phyloP scores from a whole-genome alignment of 2,888 invertebrate genomes.

The Chrysina gloriosa region DNA sequence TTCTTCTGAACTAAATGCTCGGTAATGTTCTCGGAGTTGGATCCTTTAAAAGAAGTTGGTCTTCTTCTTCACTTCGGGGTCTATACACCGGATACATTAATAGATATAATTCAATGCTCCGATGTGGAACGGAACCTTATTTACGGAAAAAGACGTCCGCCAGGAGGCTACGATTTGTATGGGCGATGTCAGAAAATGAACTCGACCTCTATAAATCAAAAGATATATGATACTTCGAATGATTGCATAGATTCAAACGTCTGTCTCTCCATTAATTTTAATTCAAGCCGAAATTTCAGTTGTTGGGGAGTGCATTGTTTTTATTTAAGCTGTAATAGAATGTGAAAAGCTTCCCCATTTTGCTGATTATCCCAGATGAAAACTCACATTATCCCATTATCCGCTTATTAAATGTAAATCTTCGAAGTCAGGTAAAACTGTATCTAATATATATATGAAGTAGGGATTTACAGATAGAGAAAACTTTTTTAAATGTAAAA shows the following conservation, averaged over 20 bases:
- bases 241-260: neutral
- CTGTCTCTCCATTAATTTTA: neutral
- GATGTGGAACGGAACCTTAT: conserved; percentile 15
- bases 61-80: conserved; percentile 5
- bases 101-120: conserved; percentile 33
- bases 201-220: conserved; percentile 46
- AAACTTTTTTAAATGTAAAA: too few relatives aligned
- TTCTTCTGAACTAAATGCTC: conserved; percentile 26
- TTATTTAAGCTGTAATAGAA: neutral
- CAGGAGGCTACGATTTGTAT: conserved; percentile 48
- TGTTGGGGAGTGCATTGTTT: neutral
- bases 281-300: neutral
- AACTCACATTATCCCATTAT: too few relatives aligned
- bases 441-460: too few relatives aligned
- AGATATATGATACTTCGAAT: conserved; percentile 43
- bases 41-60: conserved; percentile 12
- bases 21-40: conserved; percentile 11
- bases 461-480: too few relatives aligned
- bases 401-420: too few relatives aligned
- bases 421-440: too few relatives aligned
- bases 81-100: conserved; percentile 30
- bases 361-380: too few relatives aligned
- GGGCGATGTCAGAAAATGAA: conserved; percentile 46
- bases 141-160: conserved; percentile 14
- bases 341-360: neutral